Evolutionary conservation across 2,797 vertebrate species (phyloP).

Genomic region (Cottoperca gobio): DNA sequence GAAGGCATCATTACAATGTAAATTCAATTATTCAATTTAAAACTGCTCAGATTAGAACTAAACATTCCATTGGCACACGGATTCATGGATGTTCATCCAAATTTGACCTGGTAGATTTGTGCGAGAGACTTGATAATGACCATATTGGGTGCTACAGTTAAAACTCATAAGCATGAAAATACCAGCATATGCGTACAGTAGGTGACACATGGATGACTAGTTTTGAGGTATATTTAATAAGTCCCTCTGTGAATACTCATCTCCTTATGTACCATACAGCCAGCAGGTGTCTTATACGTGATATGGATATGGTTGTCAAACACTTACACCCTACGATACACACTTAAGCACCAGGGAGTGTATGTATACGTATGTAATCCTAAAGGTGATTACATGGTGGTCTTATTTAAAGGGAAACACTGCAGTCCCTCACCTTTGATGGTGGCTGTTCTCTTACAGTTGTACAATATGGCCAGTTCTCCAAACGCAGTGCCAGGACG

Average conservation of each 20-base stretch:
- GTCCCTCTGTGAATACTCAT: conserved; percentile 15
- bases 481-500: conserved; percentile 86
- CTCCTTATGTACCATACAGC: conserved; percentile 2
- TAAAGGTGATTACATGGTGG: not conserved
- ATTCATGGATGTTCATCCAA: not conserved
- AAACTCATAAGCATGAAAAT: not conserved
- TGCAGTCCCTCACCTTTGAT: conserved; percentile 81
- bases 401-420: not conserved
- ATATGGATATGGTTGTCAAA: conserved; percentile 24
- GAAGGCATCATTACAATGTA: no score
- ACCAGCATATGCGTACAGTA: not conserved
- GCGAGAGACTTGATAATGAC: not conserved
- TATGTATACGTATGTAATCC: not conserved
- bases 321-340: not conserved
- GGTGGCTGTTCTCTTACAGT: conserved; percentile 88
- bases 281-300: not conserved
- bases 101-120: not conserved
- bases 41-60: not conserved
- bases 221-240: conserved; percentile 6
- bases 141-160: not conserved
- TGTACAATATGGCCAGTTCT: conserved; percentile 88
- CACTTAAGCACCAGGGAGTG: not conserved
- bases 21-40: not conserved
- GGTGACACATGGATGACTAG: not conserved
- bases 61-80: not conserved